Conservation (phyloP, 2,113 vertebrate species). For the Callipepla californica region DNA sequence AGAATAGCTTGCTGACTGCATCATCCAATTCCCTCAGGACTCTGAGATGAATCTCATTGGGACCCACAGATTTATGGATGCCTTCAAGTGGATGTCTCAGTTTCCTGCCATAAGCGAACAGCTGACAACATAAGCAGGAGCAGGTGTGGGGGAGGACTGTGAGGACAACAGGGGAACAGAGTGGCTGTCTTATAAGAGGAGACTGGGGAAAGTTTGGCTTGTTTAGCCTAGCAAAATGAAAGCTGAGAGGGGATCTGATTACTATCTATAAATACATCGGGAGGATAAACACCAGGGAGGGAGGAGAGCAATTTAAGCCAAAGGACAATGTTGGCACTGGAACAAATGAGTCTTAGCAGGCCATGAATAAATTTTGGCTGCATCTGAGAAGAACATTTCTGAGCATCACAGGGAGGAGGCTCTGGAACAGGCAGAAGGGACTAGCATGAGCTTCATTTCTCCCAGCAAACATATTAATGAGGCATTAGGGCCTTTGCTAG, state of each 20-base stretch:
- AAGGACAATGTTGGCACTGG: constrained; percentile 32
- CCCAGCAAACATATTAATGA: fast-evolving
- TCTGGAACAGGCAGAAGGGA: neutral
- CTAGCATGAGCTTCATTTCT: neutral
- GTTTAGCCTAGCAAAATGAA: constrained; percentile 10
- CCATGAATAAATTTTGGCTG: constrained; percentile 23
- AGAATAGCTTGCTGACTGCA: no score
- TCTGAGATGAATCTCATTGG: no score
- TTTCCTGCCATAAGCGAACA: fast-evolving
- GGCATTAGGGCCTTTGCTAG: fast-evolving
- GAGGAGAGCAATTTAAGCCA: constrained; percentile 33
- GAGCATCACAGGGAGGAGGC: neutral
- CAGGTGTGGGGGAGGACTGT: neutral
- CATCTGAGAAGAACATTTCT: neutral
- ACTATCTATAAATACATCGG: constrained; percentile 10
- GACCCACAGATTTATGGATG: no score
- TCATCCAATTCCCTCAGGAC: no score
- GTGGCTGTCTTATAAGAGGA: neutral
- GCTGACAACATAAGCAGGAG: neutral
- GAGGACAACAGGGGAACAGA: neutral
- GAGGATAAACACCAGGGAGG: constrained; percentile 25
- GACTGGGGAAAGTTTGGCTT: neutral
- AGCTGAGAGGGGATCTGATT: constrained; percentile 21
- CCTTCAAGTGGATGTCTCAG: neutral
- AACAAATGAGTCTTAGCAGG: constrained; percentile 25